Conservation (phyloP, 2,797 vertebrate species). For the Botia kubotai region DNA sequence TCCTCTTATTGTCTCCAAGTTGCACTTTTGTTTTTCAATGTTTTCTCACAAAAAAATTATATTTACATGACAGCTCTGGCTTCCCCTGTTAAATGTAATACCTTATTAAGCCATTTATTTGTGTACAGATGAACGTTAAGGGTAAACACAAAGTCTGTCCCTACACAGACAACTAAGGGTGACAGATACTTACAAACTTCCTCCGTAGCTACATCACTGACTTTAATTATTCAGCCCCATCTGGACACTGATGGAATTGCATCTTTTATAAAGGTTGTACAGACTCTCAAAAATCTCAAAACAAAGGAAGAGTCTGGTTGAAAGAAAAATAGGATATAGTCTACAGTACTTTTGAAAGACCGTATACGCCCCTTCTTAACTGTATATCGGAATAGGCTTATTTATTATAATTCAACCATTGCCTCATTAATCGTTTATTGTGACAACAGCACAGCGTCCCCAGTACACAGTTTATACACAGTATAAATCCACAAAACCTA, state of each 20-base stretch:
- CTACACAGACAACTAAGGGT: neutral
- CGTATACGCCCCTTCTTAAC: neutral
- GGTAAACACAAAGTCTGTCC: neutral
- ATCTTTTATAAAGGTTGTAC: neutral
- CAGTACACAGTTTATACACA: too few species aligned
- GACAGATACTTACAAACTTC: neutral
- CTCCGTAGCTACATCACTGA: neutral
- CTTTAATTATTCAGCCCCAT: constrained; percentile 21
- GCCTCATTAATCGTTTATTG: too few species aligned
- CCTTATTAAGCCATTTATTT: neutral
- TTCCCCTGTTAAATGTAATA: neutral
- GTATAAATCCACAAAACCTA: too few species aligned
- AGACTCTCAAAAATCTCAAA: neutral
- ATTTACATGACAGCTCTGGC: neutral
- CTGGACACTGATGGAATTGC: constrained; percentile 16
- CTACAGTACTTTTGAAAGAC: neutral
- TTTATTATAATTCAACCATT: too few species aligned
- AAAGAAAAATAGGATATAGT: neutral
- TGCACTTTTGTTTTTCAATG: neutral
- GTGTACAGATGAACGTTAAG: too few species aligned
- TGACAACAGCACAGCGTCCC: too few species aligned
- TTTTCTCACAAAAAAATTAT: too few species aligned
- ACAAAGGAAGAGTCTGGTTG: neutral
- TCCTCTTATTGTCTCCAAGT: too few species aligned
- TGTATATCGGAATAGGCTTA: neutral